These are phyloP conservation scores for Ctenopoma kingsleyae DNA, from an alignment of 2,797 vertebrate genomes.

Conservation along the genomic window DNA sequence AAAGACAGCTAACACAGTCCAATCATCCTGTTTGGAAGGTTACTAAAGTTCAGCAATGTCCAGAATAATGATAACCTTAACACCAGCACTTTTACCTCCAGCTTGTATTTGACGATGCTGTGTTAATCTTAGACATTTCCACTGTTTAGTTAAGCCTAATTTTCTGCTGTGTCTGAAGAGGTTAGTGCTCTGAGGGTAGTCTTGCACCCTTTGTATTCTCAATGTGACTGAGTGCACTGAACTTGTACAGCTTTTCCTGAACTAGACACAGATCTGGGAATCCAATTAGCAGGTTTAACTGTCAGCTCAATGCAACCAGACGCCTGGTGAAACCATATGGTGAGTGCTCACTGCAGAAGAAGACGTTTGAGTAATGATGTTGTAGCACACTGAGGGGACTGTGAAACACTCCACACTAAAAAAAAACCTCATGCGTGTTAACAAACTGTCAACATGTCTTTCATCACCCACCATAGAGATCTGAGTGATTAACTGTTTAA, in stretches of 20 bases:
- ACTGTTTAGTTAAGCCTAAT: not conserved
- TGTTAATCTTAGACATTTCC: conserved; percentile 7
- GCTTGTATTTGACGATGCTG: conserved; percentile 13
- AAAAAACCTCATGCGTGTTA: conserved; percentile 55
- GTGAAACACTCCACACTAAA: conserved; percentile 24
- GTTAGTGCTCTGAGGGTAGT: not conserved
- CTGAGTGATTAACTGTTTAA: not conserved
- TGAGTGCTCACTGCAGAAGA: conserved; percentile 29
- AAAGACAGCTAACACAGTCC: conserved; percentile 49
- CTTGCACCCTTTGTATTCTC: not conserved
- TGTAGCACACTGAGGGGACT: conserved; percentile 28
- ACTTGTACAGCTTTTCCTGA: conserved; percentile 7
- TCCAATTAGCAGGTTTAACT: conserved; percentile 28
- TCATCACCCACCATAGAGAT: conserved; percentile 39
- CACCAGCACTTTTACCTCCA: conserved; percentile 10
- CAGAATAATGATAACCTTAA: conserved; percentile 13
- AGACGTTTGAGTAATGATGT: conserved; percentile 8
- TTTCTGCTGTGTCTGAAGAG: not conserved
- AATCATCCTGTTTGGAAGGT: not conserved
- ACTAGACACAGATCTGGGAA: not conserved
- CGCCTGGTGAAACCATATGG: conserved; percentile 21
- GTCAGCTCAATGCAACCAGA: conserved; percentile 29
- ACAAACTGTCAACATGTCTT: conserved; percentile 23
- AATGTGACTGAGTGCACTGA: conserved; percentile 11
- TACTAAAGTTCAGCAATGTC: conserved; percentile 10